Base-by-base conservation (phyloP, 1,140 invertebrate genomes). In the Caenorhabditis latens region DNA sequence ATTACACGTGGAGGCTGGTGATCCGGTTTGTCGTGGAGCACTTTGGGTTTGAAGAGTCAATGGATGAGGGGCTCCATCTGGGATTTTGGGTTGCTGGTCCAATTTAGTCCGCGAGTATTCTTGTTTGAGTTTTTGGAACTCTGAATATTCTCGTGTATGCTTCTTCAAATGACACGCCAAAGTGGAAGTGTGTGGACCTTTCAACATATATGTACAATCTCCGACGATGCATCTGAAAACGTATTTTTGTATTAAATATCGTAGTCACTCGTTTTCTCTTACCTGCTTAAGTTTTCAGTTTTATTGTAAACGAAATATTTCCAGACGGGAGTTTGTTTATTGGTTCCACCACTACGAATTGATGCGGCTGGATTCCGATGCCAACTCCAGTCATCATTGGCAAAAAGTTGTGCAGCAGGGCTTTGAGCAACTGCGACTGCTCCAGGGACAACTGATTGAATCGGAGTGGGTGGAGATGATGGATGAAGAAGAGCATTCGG, bases 291-390 rank as follows among this genome's bases (percentile, higher is more conserved):
- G 58, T 92, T 92, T 55, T 92, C 91, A 9, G 89, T 67, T 83
- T 92, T 92, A 58, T 92, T 93, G 48, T 92, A 92, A 14, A 92
- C 91, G 71, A 92, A 92, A 65, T 91, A 91, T 79, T 92, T 92
- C 91, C 91, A 92, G 3, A 92, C 91, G 9, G 91, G 91, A 11
- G 91, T 92, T 61, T 92, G 91, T 84, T 92, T 92, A 67, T 92
- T 92, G 4, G 91, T 92, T n/a, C 91, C 91, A 14, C 91, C 91
- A 40, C 91, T 92, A 48, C 91, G 85, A 79, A 92, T 93, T 6
- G 91, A 88, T 42, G 91, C 91, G 16, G 92, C 92, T 46, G 91
- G 91, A 84, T 92, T 92, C 14, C 91, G 86, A 55, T 92, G 91
- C 91, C 91, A 92, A 24, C 83, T 86, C 91, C 91, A 92, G 83